These are phyloP conservation scores for Euwallacea fornicatus DNA, from an alignment of 1,140 invertebrate genomes.

Conservation along the genomic window DNA sequence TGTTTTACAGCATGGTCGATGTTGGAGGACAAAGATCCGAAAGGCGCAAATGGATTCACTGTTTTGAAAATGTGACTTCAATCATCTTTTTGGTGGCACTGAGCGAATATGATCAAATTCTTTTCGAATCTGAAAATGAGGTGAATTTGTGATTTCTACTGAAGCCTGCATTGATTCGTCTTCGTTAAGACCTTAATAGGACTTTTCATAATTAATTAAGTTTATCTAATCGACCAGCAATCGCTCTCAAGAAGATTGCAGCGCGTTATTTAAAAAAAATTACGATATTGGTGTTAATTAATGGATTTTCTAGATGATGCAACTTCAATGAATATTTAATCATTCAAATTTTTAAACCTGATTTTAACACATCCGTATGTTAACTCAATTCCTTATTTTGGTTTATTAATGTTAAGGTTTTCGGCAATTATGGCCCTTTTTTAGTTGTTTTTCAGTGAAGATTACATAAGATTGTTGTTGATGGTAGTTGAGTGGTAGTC, in stretches of 20 bases:
- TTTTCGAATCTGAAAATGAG: slow-evolving; percentile 55
- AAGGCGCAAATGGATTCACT: slow-evolving; percentile 99
- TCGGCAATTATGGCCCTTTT: no score
- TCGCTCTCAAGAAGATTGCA: no score
- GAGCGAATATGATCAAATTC: slow-evolving; percentile 59
- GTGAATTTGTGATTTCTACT: slow-evolving; percentile 25
- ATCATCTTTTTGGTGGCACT: slow-evolving; percentile 97
- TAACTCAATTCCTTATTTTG: no score
- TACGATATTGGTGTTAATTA: not conserved
- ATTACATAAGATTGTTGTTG: no score
- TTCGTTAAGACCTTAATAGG: no score
- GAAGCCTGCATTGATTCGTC: no score
- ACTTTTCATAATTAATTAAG: no score
- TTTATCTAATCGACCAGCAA: no score
- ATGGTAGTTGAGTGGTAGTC: no score
- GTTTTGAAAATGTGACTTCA: slow-evolving; percentile 97
- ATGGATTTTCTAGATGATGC: not conserved
- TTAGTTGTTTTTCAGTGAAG: no score
- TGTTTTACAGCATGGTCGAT: slow-evolving; percentile 87
- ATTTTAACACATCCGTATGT: no score
- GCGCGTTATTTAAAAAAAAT: not conserved
- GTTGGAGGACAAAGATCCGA: slow-evolving; percentile 97
- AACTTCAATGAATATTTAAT: not conserved
- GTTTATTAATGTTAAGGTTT: no score
- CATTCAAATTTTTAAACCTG: not conserved